Conservation (phyloP, 2,797 vertebrate species). For the Anguilla obscura region DNA sequence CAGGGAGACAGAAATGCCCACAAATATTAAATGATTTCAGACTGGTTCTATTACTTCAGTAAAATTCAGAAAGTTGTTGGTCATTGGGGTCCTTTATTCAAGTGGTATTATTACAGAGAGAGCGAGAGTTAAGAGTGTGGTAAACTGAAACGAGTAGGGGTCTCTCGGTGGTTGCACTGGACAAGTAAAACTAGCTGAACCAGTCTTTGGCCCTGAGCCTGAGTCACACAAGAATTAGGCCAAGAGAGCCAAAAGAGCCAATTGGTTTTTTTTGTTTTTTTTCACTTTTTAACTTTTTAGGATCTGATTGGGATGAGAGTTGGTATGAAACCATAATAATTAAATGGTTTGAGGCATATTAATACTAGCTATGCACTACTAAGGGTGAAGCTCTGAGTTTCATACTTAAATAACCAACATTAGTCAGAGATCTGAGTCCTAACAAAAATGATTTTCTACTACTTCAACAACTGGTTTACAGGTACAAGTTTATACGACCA, state of each 20-base stretch:
- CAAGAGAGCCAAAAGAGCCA: neutral
- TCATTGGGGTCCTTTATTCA: neutral
- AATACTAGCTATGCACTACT: neutral
- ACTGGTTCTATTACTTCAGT: neutral
- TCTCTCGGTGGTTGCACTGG: neutral
- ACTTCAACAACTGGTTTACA: neutral
- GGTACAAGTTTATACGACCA: neutral
- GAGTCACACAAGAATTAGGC: neutral
- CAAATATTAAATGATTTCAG: neutral
- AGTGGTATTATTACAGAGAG: neutral
- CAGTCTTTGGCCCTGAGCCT: neutral
- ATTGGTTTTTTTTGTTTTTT: neutral
- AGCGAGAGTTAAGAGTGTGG: neutral
- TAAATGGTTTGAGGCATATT: neutral
- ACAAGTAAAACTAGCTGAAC: neutral
- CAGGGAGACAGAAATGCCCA: slow-evolving; percentile 32
- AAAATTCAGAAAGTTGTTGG: neutral
- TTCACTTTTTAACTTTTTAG: neutral
- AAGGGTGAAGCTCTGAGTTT: neutral
- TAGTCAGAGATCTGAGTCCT: neutral
- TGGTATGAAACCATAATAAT: neutral
- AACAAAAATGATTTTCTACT: neutral
- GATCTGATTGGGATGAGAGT: neutral
- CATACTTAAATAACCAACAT: neutral
- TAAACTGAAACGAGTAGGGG: neutral